Conservation (phyloP, 2,113 vertebrate species). For the Ailuropoda melanoleuca region DNA sequence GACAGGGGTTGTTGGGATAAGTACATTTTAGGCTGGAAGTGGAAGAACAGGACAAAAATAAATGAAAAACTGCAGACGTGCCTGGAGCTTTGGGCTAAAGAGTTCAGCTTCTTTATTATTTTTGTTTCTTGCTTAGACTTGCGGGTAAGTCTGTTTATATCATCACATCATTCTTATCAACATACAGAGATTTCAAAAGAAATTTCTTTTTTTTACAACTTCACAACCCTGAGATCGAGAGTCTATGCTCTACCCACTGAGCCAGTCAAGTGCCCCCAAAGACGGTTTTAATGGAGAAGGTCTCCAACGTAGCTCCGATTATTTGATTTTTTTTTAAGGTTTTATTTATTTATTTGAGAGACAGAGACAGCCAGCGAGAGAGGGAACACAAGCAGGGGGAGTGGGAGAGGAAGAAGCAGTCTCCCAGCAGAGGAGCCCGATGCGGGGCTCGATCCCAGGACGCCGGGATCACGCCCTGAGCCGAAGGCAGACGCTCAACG, state of each 20-base stretch:
- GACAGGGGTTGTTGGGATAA: background rate
- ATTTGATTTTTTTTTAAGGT: background rate
- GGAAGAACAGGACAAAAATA: background rate
- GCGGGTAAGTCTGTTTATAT: background rate
- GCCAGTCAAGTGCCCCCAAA: background rate
- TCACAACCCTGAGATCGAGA: background rate
- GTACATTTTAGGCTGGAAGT: background rate
- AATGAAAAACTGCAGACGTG: background rate
- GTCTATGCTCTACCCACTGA: background rate
- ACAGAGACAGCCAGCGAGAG: no score
- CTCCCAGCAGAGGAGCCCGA: no score
- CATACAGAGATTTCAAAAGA: background rate
- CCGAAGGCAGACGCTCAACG: no score
- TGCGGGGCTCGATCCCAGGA: no score
- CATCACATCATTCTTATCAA: background rate
- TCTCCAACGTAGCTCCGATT: background rate
- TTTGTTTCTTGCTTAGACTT: background rate
- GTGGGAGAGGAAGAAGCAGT: no score
- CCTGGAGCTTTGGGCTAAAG: background rate
- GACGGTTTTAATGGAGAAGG: background rate
- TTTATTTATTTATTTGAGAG: no score
- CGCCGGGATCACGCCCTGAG: no score
- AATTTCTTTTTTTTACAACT: background rate
- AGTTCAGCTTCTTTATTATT: background rate
- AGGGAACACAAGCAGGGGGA: no score